A percentile compares a stretch with the other conserved stretches of the same genome.
Conservation (phyloP, 1,140 invertebrate genomes). For the Leptinotarsa undecemlineata region DNA sequence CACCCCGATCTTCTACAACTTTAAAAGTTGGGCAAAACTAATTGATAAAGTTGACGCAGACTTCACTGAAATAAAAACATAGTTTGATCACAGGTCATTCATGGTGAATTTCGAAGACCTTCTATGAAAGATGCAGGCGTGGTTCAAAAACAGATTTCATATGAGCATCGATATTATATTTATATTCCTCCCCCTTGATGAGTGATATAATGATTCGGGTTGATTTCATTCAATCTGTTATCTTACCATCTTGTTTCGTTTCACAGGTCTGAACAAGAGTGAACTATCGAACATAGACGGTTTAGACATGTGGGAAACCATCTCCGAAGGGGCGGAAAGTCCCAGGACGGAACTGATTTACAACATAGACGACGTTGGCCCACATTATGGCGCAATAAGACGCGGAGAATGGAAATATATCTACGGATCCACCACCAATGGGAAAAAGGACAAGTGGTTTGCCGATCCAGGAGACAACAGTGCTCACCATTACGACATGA, state of each 20-base stretch:
- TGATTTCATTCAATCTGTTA: too few relatives aligned
- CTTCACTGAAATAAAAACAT: too few relatives aligned
- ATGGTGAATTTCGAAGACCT: too few relatives aligned
- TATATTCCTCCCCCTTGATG: too few relatives aligned
- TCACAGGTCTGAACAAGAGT: constrained; percentile 42
- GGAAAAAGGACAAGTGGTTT: constrained; percentile 61
- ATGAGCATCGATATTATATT: too few relatives aligned
- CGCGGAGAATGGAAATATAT: constrained; percentile 76
- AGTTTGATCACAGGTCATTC: too few relatives aligned
- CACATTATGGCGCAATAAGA: constrained; percentile 64
- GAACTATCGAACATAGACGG: constrained; percentile 64
- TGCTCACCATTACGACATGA: constrained; percentile 54
- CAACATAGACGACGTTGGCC: constrained; percentile 70
- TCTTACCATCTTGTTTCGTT: not conserved
- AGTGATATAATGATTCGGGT: too few relatives aligned
- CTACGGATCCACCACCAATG: constrained; percentile 61
- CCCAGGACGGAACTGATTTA: constrained; percentile 70
- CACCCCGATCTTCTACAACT: too few relatives aligned
- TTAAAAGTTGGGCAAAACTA: too few relatives aligned
- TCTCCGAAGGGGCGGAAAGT: constrained; percentile 59
- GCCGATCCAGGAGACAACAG: constrained; percentile 60
- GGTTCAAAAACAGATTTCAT: too few relatives aligned
- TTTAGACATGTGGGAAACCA: constrained; percentile 68
- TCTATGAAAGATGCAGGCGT: too few relatives aligned
- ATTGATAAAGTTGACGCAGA: too few relatives aligned